Evolutionary conservation across 2,888 invertebrate species (phyloP), one percentile per base, ranked within the genome.

Genomic region (Sphaerophoria rueppellii): DNA sequence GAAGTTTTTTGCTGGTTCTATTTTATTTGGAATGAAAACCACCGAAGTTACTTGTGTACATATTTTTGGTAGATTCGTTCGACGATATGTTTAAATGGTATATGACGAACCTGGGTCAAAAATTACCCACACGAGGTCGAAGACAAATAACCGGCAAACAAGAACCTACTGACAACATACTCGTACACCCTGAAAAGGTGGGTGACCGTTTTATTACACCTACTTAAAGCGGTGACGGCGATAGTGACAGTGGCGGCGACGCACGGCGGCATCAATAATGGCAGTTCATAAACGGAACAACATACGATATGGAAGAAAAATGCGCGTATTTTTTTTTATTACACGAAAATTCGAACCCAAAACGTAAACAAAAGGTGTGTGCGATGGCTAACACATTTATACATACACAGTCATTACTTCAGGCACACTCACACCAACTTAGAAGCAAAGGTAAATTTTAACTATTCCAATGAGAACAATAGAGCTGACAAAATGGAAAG

Each of bases 131-230:
- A 83, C 70, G 81, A 81, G 76, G 85, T 85, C 70, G 37, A 12
- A 65, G n/a, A n/a, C 24, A 43, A 37, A 48, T 35, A 58, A 61
- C 60, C 54, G 14, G 54, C 34, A 73, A 70, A 50, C 11, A 16
- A 71, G 16, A 57, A 48, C 46, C 35, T 40, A 48, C 72, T 77
- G 76, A 77, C 76, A 74, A 70, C 57, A 70, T 80, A 40, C 58
- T 61, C 9, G 34, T 6, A 11, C 12, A 57, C 35, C 37, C 37
- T 14, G 43, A 9, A 85, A 79, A 85, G 85, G 85, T 85, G 85
- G 85, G 85, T 85, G 81, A 81, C 85, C 85, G 85, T 81, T 85
- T 81, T 81, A 85, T 85, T 85, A 83, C 83, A 80, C 71, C 80
- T 75, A 80, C 80, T 80, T 83, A 80, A 80, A 72, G 50, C 37